Base-by-base conservation (phyloP, 2,888 invertebrate species). In the Drosophila aldrichi region DNA sequence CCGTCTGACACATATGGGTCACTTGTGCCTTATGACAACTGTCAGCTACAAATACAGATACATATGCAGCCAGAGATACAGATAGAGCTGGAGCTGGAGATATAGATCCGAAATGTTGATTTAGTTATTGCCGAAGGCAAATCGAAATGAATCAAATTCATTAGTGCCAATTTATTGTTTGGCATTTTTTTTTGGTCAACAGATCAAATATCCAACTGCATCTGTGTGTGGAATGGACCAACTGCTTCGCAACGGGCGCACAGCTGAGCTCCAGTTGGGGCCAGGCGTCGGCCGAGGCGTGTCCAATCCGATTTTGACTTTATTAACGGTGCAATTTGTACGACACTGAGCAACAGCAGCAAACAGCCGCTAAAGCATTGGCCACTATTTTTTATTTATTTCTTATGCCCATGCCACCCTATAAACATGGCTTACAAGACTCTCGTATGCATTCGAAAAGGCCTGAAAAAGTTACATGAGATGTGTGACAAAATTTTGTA, bases 111-210 rank as follows among this genome's bases (percentile, higher is more conserved):
- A 25, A 32, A 60, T 66, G 70, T 72, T 82, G 82, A 82, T 86
- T 84, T 79, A 84, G 87, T 73, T 86, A 79, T 82, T 71, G 69
- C 82, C 78, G 74, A 72, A 74, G 72, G 83, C 87, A 70, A 81
- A 86, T 81, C 78, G 71, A 87, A 84, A 85, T 84, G 85, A 88
- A 87, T 88, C 83, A 84, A 84, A 84, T 84, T 84, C 88, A 84
- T 84, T 84, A 88, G 85, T 72, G 83, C 56, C 74, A 82, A 84
- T 84, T 87, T 84, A 87, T 84, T 84, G 88, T 83, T 75, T 67
- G 68, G 69, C 64, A 60, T 66, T 66, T 61, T 61, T 49, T 51
- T 51, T 52, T 61, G 43, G 58, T 43, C 38, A 44, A 22, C 14
- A 56, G 54, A 79, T 82, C 74, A 66, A 75, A 76, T 80, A 75